Percentiles rank a stretch among this genome's conserved stretches.
phyloP scores from a whole-genome alignment of 2,113 vertebrate species.

The Eonycteris spelaea region DNA sequence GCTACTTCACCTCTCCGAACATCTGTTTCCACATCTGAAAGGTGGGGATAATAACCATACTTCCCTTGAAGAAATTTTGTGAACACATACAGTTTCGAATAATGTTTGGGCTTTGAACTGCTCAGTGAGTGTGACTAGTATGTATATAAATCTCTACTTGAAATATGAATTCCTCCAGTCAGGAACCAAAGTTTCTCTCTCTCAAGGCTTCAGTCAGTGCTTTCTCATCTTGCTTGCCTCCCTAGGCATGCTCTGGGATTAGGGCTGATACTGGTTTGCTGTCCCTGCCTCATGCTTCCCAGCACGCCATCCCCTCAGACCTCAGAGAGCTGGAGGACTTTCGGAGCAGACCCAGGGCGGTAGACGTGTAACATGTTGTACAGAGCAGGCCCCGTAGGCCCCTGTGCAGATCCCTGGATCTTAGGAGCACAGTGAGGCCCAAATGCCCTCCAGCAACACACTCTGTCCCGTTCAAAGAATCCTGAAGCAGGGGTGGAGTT shows the following conservation, averaged over 20 bases:
- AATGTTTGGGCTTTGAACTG: not conserved
- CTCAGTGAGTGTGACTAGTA: not conserved
- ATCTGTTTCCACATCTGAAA: not conserved
- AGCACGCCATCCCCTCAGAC: not conserved
- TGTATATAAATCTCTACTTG: not conserved
- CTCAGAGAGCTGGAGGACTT: not conserved
- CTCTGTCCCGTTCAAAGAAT: not conserved
- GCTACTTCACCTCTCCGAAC: not conserved
- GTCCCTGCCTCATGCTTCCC: fast-evolving
- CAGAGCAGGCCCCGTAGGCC: not conserved
- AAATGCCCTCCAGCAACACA: not conserved
- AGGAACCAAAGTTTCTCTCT: not conserved
- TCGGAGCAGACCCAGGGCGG: not conserved
- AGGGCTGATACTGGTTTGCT: not conserved
- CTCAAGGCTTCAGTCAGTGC: not conserved
- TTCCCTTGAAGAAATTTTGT: not conserved
- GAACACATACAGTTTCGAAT: not conserved
- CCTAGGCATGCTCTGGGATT: not conserved
- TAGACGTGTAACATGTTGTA: too few relatives aligned
- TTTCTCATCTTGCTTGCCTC: not conserved
- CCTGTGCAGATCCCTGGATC: not conserved
- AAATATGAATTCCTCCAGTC: not conserved
- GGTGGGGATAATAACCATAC: not conserved
- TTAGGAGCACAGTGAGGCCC: not conserved
- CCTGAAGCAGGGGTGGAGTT: not conserved